Percentiles rank a stretch among this genome's conserved stretches.
Evolutionary conservation across 1,140 invertebrate genomes (phyloP).

Genomic region (Bathynomus jamesi): DNA sequence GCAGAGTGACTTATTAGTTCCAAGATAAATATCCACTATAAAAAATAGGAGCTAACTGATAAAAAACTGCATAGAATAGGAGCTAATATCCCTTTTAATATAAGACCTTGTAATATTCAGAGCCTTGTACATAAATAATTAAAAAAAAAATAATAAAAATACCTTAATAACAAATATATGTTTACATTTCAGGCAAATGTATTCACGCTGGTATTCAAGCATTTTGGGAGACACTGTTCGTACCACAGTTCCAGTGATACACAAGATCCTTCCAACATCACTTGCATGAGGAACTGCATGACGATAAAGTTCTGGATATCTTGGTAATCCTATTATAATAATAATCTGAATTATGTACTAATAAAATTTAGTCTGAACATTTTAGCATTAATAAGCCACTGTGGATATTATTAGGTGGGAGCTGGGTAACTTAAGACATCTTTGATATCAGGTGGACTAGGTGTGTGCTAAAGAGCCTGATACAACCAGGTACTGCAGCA

Average conservation of each 20-base stretch:
- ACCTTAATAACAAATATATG: not conserved
- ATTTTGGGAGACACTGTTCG: not conserved
- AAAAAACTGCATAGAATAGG: no score
- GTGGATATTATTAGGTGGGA: no score
- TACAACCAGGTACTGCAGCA: no score
- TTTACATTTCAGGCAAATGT: not conserved
- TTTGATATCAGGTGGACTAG: no score
- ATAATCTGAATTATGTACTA: not conserved
- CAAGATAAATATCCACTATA: no score
- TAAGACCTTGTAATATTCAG: no score
- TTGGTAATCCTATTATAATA: not conserved
- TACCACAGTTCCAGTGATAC: not conserved
- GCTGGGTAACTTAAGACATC: no score
- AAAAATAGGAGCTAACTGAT: no score
- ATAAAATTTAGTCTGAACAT: not conserved
- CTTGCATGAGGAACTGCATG: not conserved
- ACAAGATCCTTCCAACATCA: not conserved
- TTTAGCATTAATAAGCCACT: not conserved
- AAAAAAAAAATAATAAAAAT: not conserved
- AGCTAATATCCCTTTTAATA: no score
- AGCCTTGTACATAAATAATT: no score
- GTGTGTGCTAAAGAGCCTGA: no score
- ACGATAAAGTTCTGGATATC: not conserved
- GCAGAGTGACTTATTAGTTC: no score
- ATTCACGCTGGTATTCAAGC: not conserved